phyloP scores from a whole-genome alignment of 2,797 vertebrate species.

The Rhyacichthys aspro region DNA sequence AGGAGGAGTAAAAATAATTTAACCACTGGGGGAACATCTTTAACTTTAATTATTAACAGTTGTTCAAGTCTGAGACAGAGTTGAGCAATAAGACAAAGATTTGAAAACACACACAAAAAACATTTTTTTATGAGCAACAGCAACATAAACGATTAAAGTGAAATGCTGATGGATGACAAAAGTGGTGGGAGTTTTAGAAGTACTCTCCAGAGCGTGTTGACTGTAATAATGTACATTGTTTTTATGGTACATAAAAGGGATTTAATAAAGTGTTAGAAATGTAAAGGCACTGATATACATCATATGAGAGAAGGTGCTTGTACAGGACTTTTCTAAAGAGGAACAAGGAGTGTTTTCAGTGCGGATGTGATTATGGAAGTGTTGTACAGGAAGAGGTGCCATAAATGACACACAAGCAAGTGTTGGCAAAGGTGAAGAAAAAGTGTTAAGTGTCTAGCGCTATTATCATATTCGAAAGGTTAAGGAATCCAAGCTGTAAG shows the following conservation, averaged over 20 bases:
- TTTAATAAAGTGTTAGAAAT: not conserved
- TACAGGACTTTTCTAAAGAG: constrained; percentile 1
- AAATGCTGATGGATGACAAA: too few relatives aligned
- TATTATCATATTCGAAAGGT: not conserved
- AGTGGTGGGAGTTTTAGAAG: not conserved
- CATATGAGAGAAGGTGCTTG: not conserved
- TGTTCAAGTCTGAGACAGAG: too few relatives aligned
- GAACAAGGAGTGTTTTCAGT: constrained; percentile 2
- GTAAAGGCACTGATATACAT: constrained; percentile 3
- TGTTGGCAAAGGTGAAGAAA: not conserved
- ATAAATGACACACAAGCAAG: not conserved
- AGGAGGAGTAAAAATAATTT: too few relatives aligned
- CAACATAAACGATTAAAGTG: too few relatives aligned
- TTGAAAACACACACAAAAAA: too few relatives aligned
- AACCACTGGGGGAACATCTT: too few relatives aligned
- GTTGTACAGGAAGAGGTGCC: constrained; percentile 8
- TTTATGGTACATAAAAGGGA: constrained; percentile 12
- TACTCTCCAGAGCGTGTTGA: not conserved
- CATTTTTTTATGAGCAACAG: too few relatives aligned
- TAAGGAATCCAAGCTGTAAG: not conserved
- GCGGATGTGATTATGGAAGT: constrained; percentile 4
- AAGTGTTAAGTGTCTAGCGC: too few relatives aligned
- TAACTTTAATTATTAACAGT: too few relatives aligned
- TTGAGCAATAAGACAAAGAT: too few relatives aligned
- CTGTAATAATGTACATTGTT: constrained; percentile 2